Evolutionary conservation across 2,888 invertebrate species (phyloP).

Genomic region (Stratiomys singularior): DNA sequence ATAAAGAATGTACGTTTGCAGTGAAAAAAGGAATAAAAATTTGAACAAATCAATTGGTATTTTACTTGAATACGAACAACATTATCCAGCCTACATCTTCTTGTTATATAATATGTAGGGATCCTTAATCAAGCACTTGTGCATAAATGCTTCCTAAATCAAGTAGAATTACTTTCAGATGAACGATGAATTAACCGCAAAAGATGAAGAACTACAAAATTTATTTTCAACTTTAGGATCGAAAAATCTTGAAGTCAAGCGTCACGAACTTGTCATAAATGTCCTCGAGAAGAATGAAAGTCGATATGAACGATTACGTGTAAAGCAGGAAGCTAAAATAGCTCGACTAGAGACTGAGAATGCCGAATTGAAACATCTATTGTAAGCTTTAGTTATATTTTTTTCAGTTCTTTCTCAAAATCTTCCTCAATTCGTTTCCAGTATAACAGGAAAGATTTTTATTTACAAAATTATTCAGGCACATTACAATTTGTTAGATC

Average conservation of each 20-base stretch:
- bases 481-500: too few species aligned
- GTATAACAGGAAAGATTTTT: too few species aligned
- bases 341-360: slow-evolving; percentile 57
- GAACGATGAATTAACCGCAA: slow-evolving; percentile 57
- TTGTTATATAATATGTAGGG: background rate
- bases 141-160: slow-evolving; percentile 34
- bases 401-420: too few species aligned
- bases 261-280: slow-evolving; percentile 59
- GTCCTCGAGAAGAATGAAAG: slow-evolving; percentile 58
- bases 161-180: slow-evolving; percentile 55
- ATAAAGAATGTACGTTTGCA: background rate
- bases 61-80: background rate
- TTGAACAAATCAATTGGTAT: too few species aligned
- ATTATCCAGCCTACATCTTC: background rate
- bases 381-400: slow-evolving; percentile 58
- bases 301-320: slow-evolving; percentile 57
- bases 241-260: slow-evolving; percentile 59
- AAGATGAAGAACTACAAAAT: slow-evolving; percentile 59
- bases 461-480: too few species aligned
- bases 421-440: too few species aligned
- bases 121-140: too few species aligned
- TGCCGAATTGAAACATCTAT: slow-evolving; percentile 56
- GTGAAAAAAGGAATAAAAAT: background rate
- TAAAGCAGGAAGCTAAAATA: slow-evolving; percentile 61
- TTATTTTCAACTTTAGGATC: slow-evolving; percentile 56